Conservation (phyloP, 2,113 vertebrate species). For the Triplophysa rosa region DNA sequence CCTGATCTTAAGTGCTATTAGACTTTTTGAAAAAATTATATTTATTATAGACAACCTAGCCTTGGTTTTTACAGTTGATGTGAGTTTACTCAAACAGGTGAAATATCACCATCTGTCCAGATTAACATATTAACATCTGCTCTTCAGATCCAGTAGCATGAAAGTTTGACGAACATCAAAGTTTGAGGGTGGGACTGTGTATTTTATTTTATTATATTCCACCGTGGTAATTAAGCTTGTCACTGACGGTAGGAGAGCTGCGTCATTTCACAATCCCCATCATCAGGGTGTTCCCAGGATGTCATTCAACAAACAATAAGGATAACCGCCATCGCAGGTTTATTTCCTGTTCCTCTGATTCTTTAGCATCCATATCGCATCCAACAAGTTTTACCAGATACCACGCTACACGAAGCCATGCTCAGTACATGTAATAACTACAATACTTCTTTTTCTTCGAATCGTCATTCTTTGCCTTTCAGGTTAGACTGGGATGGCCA, state of each 20-base stretch:
- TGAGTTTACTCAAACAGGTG: neutral
- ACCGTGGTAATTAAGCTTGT: constrained; percentile 28
- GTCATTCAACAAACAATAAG: constrained; percentile 7
- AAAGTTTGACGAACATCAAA: constrained; percentile 50
- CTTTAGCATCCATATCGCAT: neutral
- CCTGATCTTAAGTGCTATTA: no score
- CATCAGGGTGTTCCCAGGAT: constrained; percentile 30
- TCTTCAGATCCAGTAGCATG: constrained; percentile 29
- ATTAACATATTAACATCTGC: constrained; percentile 31
- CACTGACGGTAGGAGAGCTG: constrained; percentile 35
- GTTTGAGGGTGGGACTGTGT: constrained; percentile 52
- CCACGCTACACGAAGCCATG: neutral
- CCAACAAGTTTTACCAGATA: constrained; percentile 2
- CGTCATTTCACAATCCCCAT: constrained; percentile 29
- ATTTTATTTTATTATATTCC: constrained; percentile 40
- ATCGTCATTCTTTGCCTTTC: neutral
- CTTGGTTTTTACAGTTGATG: neutral
- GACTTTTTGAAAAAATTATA: no score
- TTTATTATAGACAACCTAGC: no score
- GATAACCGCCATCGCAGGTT: constrained; percentile 9
- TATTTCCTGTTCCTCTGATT: neutral
- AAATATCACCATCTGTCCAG: constrained; percentile 10
- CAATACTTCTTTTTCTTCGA: neutral
- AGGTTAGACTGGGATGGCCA: neutral
- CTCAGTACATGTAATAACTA: neutral